These are phyloP conservation scores for Sprattus sprattus DNA, from an alignment of 2,113 vertebrate species.

Conservation along the genomic window DNA sequence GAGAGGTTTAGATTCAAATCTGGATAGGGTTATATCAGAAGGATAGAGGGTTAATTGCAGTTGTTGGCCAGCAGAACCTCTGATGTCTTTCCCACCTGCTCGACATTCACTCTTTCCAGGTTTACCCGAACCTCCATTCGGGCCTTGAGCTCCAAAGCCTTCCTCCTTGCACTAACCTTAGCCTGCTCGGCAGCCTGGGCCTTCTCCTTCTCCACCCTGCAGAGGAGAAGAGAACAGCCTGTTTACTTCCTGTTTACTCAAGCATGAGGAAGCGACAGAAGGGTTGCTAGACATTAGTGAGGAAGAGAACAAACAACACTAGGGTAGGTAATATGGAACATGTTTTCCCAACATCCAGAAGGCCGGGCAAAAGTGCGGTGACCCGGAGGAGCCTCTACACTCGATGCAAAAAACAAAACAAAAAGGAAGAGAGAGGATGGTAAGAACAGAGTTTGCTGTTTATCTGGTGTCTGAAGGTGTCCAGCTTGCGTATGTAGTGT, in stretches of 20 bases:
- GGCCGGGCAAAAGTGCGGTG: not conserved
- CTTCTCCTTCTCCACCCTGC: conserved; percentile 95
- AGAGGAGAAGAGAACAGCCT: conserved; percentile 20
- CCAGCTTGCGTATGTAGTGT: too few species aligned
- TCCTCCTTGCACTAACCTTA: conserved; percentile 86
- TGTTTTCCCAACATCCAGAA: not conserved
- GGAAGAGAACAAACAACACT: not conserved
- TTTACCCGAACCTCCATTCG: conserved; percentile 85
- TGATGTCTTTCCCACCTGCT: conserved; percentile 75
- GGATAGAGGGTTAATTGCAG: not conserved
- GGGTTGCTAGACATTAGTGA: not conserved
- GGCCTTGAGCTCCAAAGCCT: conserved; percentile 80
- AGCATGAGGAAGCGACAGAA: not conserved
- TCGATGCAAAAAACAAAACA: not conserved
- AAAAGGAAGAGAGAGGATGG: not conserved
- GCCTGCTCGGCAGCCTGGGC: conserved; percentile 86
- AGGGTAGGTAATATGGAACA: not conserved
- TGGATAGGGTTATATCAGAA: not conserved
- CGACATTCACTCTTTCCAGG: conserved; percentile 83
- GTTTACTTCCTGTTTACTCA: not conserved
- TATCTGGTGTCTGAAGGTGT: too few species aligned
- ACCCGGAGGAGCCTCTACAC: not conserved
- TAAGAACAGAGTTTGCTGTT: not conserved
- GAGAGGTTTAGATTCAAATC: not conserved
- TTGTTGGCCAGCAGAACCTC: not conserved